phyloP scores from a whole-genome alignment of 2,888 invertebrate genomes.

The Clistopyga incitator region DNA sequence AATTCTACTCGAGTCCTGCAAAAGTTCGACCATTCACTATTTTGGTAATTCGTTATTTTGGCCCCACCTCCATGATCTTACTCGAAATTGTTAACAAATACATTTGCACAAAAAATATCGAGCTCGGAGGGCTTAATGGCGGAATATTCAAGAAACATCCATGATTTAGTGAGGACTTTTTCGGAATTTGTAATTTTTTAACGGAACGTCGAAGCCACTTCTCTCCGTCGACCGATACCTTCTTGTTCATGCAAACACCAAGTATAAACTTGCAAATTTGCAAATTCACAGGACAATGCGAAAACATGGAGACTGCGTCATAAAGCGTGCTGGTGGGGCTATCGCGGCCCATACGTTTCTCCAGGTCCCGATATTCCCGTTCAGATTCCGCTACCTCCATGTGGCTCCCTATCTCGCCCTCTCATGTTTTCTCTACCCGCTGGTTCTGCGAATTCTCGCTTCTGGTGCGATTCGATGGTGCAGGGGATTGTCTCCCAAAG shows the following conservation, averaged over 20 bases:
- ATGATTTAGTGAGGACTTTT: not conserved
- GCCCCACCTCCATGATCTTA: not conserved
- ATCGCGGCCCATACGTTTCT: constrained; percentile 40
- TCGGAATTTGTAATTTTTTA: not conserved
- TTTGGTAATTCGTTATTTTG: not conserved
- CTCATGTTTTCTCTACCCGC: constrained; percentile 16
- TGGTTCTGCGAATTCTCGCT: constrained; percentile 20
- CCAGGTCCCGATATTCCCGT: constrained; percentile 28
- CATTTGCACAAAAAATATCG: not conserved
- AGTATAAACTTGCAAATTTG: constrained; percentile 20
- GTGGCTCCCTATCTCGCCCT: constrained; percentile 24
- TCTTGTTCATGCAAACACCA: not conserved
- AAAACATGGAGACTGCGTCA: constrained; percentile 41
- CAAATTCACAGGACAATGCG: constrained; percentile 19
- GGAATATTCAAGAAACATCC: not conserved
- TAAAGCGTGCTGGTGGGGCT: constrained; percentile 9
- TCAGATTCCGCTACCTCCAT: constrained; percentile 28
- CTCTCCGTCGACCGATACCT: not conserved
- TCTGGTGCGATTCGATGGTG: constrained; percentile 9
- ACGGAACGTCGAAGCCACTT: not conserved
- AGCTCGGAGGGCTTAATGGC: not conserved
- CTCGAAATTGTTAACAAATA: not conserved
- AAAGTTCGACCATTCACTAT: too few relatives aligned
- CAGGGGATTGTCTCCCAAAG: constrained; percentile 25
- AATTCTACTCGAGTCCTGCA: not conserved